These are phyloP conservation scores for Caradrina kadenii DNA, from an alignment of 2,888 invertebrate genomes.

Conservation along the genomic window DNA sequence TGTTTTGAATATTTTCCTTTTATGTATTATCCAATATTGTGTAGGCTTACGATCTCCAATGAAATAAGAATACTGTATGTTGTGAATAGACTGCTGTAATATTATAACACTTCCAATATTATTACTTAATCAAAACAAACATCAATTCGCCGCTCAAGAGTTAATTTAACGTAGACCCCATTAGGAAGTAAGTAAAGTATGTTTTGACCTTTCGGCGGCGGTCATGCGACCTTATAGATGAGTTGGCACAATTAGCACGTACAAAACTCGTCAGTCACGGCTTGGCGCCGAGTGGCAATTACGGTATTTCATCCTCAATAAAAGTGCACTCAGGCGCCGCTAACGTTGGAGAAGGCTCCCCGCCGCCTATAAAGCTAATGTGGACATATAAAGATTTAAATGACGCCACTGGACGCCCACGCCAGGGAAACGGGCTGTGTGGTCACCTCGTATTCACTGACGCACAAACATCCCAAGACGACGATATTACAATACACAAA, in stretches of 20 bases:
- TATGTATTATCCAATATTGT: conserved; percentile 61
- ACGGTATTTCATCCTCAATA: conserved; percentile 88
- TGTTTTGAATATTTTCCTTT: conserved; percentile 87
- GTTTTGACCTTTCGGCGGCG: conserved; percentile 66
- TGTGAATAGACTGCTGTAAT: conserved; percentile 16
- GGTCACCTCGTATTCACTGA: conserved; percentile 40
- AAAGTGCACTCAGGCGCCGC: conserved; percentile 87
- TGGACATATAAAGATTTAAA: conserved; percentile 88
- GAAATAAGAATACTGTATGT: conserved; percentile 12
- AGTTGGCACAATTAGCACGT: conserved; percentile 85
- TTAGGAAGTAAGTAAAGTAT: conserved; percentile 61
- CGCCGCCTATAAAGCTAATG: conserved; percentile 87
- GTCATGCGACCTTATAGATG: conserved; percentile 71
- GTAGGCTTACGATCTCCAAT: conserved; percentile 19
- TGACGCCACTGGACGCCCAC: conserved; percentile 73
- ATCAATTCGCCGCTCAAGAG: conserved; percentile 51
- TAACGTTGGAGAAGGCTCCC: conserved; percentile 82
- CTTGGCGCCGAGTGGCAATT: conserved; percentile 86
- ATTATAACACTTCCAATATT: conserved; percentile 28
- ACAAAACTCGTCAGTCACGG: conserved; percentile 85
- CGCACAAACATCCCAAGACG: conserved; percentile 43
- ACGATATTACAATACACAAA: conserved; percentile 50
- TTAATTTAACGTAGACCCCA: conserved; percentile 61
- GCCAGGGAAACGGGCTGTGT: conserved; percentile 47
- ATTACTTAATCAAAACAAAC: conserved; percentile 46